Conservation (phyloP, 2,888 invertebrate species). For the Tipula unca region DNA sequence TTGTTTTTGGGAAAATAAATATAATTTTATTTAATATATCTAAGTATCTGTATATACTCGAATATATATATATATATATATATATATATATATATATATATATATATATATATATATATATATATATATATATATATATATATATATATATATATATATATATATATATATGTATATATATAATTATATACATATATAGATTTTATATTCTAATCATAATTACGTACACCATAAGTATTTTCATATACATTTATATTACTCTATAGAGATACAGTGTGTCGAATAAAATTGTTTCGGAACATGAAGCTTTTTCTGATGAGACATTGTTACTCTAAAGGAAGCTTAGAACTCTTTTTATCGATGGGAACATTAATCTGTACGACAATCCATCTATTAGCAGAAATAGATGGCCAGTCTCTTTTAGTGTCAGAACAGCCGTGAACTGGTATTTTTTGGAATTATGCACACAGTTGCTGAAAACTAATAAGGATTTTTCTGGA, state of each 20-base stretch:
- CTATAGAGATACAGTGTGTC: neutral
- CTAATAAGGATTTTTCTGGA: too few species aligned
- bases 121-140: neutral
- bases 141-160: neutral
- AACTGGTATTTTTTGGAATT: too few species aligned
- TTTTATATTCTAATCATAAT: neutral
- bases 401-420: too few species aligned
- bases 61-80: neutral
- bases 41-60: neutral
- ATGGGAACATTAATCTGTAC: too few species aligned
- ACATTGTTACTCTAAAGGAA: too few species aligned
- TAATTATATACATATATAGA: neutral
- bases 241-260: neutral
- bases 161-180: neutral
- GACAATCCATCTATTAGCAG: too few species aligned
- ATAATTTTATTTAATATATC: neutral
- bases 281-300: neutral
- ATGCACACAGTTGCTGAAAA: too few species aligned
- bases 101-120: neutral
- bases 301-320: too few species aligned
- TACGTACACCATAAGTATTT: constrained; percentile 4
- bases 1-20: neutral
- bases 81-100: neutral
- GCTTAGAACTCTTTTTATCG: too few species aligned
- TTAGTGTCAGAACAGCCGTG: too few species aligned